Evolutionary conservation across 2,888 invertebrate species (phyloP).

Genomic region (Phania funesta): DNA sequence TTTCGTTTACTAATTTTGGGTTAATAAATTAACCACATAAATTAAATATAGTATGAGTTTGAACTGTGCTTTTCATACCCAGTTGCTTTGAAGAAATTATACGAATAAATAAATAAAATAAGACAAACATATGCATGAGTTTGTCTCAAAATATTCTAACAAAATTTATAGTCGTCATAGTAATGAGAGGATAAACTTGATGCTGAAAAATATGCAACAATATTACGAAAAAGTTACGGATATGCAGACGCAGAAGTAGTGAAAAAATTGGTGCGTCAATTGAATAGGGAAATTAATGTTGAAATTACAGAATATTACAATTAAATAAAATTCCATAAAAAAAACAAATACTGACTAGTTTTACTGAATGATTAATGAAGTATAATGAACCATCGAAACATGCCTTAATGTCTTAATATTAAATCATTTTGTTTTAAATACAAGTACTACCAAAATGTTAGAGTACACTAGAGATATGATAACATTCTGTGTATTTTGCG

Average conservation of each 20-base stretch:
- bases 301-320: not conserved
- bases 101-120: constrained; percentile 43
- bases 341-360: no score
- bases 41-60: constrained; percentile 29
- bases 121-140: constrained; percentile 55
- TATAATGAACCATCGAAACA: no score
- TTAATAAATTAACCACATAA: constrained; percentile 65
- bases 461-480: no score
- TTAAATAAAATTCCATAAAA: no score
- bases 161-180: constrained; percentile 61
- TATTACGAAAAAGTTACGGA: constrained; percentile 35
- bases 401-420: no score
- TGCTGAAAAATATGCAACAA: constrained; percentile 63
- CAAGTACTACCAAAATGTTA: no score
- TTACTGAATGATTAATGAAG: no score
- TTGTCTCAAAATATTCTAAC: constrained; percentile 63
- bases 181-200: constrained; percentile 64
- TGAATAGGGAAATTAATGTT: constrained; percentile 24
- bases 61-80: constrained; percentile 42
- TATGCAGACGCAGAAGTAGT: not conserved
- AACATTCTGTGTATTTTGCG: no score
- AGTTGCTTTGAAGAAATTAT: constrained; percentile 26
- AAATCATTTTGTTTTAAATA: no score
- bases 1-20: constrained; percentile 59
- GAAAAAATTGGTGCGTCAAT: not conserved